These are phyloP conservation scores for Alloscopus bannaensis DNA, from an alignment of 2,888 invertebrate genomes.

Conservation along the genomic window DNA sequence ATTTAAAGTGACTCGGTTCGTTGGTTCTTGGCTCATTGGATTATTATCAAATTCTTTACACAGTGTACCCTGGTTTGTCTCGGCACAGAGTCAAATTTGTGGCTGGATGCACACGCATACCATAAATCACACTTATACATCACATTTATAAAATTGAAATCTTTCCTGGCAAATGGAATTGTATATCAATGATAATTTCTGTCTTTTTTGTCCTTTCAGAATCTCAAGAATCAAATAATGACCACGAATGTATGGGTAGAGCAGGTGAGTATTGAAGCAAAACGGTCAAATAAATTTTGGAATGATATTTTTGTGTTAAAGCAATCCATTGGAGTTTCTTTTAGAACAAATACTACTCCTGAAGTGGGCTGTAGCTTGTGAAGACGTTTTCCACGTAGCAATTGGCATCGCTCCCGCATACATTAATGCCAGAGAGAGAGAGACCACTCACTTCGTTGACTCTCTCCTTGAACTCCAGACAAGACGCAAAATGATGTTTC, in stretches of 20 bases:
- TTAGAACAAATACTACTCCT: background rate
- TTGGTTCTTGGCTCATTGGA: background rate
- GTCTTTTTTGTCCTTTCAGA: slow-evolving; percentile 76
- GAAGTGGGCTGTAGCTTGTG: background rate
- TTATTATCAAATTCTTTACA: background rate
- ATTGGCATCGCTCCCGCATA: slow-evolving; percentile 17
- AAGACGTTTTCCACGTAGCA: background rate
- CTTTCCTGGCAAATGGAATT: background rate
- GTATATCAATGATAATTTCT: background rate
- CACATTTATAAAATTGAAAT: background rate
- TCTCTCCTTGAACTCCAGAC: background rate
- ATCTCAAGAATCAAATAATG: slow-evolving; percentile 95
- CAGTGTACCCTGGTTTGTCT: background rate
- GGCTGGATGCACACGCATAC: too few relatives aligned
- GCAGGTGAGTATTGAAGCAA: slow-evolving; percentile 80
- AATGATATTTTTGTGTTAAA: too few relatives aligned
- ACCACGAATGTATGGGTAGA: slow-evolving; percentile 96
- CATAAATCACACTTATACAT: background rate
- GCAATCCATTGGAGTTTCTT: background rate
- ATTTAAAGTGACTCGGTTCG: background rate
- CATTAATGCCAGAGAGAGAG: too few relatives aligned
- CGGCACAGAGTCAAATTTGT: too few relatives aligned
- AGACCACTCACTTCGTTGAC: background rate
- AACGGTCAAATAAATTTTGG: background rate
- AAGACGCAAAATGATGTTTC: background rate